phyloP scores from a whole-genome alignment of 2,113 vertebrate genomes.

The Rhineura floridana region DNA sequence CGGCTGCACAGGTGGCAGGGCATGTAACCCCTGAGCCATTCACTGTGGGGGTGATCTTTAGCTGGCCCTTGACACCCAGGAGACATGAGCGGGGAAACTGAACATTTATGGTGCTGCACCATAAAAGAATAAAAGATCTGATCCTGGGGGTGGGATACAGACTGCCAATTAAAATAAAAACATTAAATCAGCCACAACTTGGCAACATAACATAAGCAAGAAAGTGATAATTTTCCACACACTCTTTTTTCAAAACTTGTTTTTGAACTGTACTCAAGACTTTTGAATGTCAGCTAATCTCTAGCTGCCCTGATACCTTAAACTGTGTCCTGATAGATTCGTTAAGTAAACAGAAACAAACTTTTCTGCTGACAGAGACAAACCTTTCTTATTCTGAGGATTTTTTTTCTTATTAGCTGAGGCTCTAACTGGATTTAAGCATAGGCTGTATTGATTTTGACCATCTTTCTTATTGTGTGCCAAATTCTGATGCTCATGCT shows the following conservation, averaged over 20 bases:
- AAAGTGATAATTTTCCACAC: not conserved
- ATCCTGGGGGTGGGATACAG: too few relatives aligned
- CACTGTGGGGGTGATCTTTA: too few relatives aligned
- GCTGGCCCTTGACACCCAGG: too few relatives aligned
- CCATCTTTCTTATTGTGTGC: not conserved
- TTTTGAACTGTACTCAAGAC: not conserved
- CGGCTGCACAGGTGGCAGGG: too few relatives aligned
- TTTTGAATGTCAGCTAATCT: not conserved
- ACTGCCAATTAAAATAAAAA: not conserved
- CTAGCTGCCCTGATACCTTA: not conserved
- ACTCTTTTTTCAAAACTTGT: not conserved
- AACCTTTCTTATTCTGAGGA: not conserved
- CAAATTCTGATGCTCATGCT: constrained; percentile 2
- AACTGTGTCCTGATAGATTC: not conserved
- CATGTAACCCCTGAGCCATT: too few relatives aligned
- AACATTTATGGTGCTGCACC: not conserved
- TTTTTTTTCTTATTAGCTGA: not conserved
- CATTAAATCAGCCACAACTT: not conserved
- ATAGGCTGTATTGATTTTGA: constrained; percentile 1
- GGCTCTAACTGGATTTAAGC: constrained; percentile 7
- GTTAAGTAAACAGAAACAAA: not conserved
- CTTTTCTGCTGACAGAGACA: constrained; percentile 20
- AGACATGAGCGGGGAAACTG: too few relatives aligned
- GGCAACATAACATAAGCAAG: not conserved
- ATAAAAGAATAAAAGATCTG: not conserved